phyloP scores from a whole-genome alignment of 2,888 invertebrate species.

The Troilus luridus region DNA sequence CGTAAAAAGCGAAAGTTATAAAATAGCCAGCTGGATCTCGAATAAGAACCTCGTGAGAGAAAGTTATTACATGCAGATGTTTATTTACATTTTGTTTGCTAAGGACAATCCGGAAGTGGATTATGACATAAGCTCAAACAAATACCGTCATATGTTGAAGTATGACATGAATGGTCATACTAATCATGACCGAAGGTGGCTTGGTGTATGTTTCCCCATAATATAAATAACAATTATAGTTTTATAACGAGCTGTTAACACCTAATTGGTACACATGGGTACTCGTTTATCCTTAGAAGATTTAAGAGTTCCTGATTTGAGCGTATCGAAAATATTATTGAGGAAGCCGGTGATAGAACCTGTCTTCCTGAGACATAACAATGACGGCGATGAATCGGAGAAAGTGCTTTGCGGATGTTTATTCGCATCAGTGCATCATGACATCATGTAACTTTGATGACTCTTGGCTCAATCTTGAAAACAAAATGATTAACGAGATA shows the following conservation, averaged over 20 bases:
- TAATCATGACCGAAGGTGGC: neutral
- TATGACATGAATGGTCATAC: no score
- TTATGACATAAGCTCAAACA: neutral
- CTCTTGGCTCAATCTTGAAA: neutral
- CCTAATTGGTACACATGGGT: neutral
- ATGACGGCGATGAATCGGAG: neutral
- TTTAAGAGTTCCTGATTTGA: neutral
- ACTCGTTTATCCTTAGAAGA: neutral
- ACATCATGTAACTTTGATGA: neutral
- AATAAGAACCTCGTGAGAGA: slow-evolving; percentile 25
- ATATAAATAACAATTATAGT: neutral
- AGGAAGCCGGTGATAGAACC: neutral
- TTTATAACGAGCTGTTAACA: neutral
- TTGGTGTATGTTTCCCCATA: neutral
- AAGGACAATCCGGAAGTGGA: neutral
- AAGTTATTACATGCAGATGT: neutral
- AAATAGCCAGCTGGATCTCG: slow-evolving; percentile 4
- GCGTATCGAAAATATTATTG: neutral
- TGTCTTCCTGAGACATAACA: neutral
- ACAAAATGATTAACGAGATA: neutral
- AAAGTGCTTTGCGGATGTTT: neutral
- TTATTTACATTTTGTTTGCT: neutral
- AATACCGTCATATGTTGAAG: no score
- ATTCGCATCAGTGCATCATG: neutral
- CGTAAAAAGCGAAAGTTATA: slow-evolving; percentile 38